A percentile compares a stretch with the other conserved stretches of the same genome.
phyloP scores from a whole-genome alignment of 2,888 invertebrate species.

The Pollenia griseotomentosa region DNA sequence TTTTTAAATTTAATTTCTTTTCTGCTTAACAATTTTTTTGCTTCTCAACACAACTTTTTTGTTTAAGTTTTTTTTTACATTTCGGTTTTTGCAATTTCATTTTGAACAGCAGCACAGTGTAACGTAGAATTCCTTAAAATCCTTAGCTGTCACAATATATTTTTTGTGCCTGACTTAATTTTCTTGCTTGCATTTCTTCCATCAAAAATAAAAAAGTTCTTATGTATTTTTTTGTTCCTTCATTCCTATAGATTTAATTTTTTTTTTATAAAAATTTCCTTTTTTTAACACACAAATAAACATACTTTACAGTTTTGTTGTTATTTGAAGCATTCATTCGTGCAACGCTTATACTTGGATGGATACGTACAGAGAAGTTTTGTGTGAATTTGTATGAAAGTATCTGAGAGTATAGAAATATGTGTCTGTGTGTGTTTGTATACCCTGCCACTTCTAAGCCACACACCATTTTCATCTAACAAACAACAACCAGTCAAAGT shows the following conservation, averaged over 20 bases:
- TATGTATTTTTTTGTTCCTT: conserved; percentile 40
- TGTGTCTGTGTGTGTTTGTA: conserved; percentile 5
- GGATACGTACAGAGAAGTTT: conserved; percentile 49
- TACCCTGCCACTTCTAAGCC: conserved; percentile 69
- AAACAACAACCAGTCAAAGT: conserved; percentile 68
- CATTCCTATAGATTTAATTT: conserved; percentile 55
- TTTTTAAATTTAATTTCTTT: conserved; percentile 72
- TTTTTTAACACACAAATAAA: conserved; percentile 1
- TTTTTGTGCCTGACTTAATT: conserved; percentile 77
- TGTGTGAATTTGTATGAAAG: conserved; percentile 27
- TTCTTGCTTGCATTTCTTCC: conserved; percentile 75
- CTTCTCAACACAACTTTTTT: conserved; percentile 13
- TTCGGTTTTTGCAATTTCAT: conserved; percentile 67
- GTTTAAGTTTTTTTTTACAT: conserved; percentile 11
- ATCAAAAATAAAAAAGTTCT: conserved; percentile 56
- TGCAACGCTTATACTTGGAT: conserved; percentile 66
- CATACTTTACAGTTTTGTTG: conserved; percentile 65
- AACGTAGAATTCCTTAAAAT: conserved; percentile 74
- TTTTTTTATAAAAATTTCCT: conserved; percentile 30
- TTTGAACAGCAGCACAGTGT: conserved; percentile 52
- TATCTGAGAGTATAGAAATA: not conserved
- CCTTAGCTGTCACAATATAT: conserved; percentile 77
- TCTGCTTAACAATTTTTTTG: conserved; percentile 42
- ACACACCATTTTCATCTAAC: conserved; percentile 72
- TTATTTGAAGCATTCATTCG: conserved; percentile 72